Base-by-base conservation (phyloP, 2,797 vertebrate species). In the Acanthurus tractus region DNA sequence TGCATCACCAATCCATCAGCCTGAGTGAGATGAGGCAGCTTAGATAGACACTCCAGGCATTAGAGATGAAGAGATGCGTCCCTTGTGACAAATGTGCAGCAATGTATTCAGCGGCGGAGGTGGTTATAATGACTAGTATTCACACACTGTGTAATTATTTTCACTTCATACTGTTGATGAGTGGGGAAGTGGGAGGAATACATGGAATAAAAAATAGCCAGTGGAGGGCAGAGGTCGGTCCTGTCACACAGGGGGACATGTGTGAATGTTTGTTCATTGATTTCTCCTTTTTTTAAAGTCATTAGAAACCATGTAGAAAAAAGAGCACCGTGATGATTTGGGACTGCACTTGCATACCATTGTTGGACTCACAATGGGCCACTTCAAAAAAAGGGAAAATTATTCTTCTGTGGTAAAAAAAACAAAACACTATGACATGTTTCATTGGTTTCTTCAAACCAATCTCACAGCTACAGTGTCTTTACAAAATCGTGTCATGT, bases 1-100 rank as follows among this genome's bases (percentile, higher is more conserved):
- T 70, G 48, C 56, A 67, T 49, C 63, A 22, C 12, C 50, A 44
- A 75, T 86, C 71, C 63, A 81, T 87, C 78, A 84, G 49, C 55
- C n/a, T 8, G 44, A 66, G 22, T 56, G 66, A 68, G 67, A 54
- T 25, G 54, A 70, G 18, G 49, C 55, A 7, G 44, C 34, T 29
- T 2, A 11, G 3, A 57, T 8, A 25, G 45, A 66, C 36, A 42
- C 20, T 46, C 3, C 6, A 10, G 5, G 6, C 55, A 23, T 9
- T 25, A 64, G 45, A 73, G 59, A 54, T 49, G 4, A 64, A 36
- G 36, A 61, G 12, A 58, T 38, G 38, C 2, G 59, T 52, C 38
- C 22, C 38, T 64, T 29, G 36, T 25, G 40, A 66, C 46, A 4
- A 71, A 62, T 7, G 2, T 17, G 63, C 44, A 68, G 72, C 2